phyloP scores from a whole-genome alignment of 2,888 invertebrate species.

The Drosophila rubida region DNA sequence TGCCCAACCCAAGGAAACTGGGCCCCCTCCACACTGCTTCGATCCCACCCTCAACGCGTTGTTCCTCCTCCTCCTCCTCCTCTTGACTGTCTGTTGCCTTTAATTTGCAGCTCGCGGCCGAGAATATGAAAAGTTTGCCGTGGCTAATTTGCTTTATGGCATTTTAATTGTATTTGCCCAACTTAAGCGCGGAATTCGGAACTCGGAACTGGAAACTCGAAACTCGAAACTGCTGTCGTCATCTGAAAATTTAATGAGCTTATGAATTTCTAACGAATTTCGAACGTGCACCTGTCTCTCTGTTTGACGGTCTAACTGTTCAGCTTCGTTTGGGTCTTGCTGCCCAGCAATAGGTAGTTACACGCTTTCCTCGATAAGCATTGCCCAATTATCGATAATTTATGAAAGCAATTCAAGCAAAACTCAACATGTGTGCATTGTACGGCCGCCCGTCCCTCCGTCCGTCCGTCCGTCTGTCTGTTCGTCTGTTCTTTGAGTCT shows the following conservation, averaged over 20 bases:
- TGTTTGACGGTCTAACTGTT: background rate
- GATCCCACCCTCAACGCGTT: background rate
- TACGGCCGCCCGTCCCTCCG: background rate
- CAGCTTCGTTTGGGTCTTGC: background rate
- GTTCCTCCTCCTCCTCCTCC: slow-evolving; percentile 1
- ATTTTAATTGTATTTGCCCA: slow-evolving; percentile 77
- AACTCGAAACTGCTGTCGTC: slow-evolving; percentile 41
- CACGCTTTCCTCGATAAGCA: slow-evolving; percentile 54
- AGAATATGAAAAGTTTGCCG: slow-evolving; percentile 76
- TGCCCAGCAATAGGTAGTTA: slow-evolving; percentile 1
- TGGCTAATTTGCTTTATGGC: slow-evolving; percentile 80
- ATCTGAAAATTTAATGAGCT: slow-evolving; percentile 75
- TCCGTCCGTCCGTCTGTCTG: slow-evolving; percentile 14
- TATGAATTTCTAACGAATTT: slow-evolving; percentile 69
- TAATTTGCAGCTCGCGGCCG: slow-evolving; percentile 71
- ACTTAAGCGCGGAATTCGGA: slow-evolving; percentile 33
- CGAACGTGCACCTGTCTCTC: slow-evolving; percentile 37
- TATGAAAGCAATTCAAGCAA: slow-evolving; percentile 67
- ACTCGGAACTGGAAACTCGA: slow-evolving; percentile 2
- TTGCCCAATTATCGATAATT: slow-evolving; percentile 73
- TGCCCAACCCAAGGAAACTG: slow-evolving; percentile 45
- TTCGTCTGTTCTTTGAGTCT: background rate
- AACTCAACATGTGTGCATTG: slow-evolving; percentile 53
- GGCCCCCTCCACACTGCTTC: background rate
- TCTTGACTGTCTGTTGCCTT: slow-evolving; percentile 47